phyloP scores from a whole-genome alignment of 1,140 invertebrate species.

The Probaryconus sp. region DNA sequence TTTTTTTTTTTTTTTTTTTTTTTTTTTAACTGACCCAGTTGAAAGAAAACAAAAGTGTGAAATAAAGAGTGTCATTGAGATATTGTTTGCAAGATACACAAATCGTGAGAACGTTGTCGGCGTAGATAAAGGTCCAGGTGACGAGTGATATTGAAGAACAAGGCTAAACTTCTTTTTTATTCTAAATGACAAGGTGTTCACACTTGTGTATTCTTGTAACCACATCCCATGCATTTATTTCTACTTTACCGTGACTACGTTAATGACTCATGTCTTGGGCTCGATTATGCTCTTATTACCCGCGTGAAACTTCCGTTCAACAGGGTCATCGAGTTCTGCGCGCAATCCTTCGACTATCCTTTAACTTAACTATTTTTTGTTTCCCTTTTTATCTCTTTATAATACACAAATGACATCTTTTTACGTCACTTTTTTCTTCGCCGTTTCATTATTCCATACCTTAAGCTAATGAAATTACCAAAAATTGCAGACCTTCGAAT shows the following conservation, averaged over 20 bases:
- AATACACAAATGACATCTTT: conserved; percentile 17
- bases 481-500: no score
- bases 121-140: conserved; percentile 38
- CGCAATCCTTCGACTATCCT: conserved; percentile 33
- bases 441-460: no score
- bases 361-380: no score
- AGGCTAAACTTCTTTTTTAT: conserved; percentile 58
- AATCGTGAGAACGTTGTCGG: conserved; percentile 52
- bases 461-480: no score
- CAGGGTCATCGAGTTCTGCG: conserved; percentile 55
- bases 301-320: conserved; percentile 59
- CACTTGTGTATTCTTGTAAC: conserved; percentile 44
- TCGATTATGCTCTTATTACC: conserved; percentile 49
- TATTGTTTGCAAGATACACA: conserved; percentile 42
- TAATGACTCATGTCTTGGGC: conserved; percentile 51
- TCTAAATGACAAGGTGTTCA: conserved; percentile 43
- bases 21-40: conserved; percentile 29
- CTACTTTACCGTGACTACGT: conserved; percentile 28
- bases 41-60: conserved; percentile 22
- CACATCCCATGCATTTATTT: conserved; percentile 56
- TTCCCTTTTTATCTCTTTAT: conserved; percentile 31
- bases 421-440: conserved; percentile 11
- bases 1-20: background rate
- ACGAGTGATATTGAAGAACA: conserved; percentile 53
- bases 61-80: conserved; percentile 39